These are phyloP conservation scores for Drosophila monieri DNA, from an alignment of 2,888 invertebrate species.

Conservation along the genomic window DNA sequence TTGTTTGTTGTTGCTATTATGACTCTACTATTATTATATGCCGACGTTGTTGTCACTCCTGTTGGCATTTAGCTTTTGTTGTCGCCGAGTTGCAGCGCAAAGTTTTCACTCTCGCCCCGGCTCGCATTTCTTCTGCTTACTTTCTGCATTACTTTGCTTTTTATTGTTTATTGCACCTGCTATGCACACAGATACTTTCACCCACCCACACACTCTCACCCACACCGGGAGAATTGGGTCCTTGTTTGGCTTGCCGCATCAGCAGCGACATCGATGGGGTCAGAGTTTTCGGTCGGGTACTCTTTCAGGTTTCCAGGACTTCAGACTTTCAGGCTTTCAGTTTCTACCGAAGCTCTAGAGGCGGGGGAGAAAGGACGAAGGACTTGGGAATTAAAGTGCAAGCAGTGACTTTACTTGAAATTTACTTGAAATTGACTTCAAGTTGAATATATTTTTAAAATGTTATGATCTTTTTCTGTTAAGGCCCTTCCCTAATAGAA, in stretches of 20 bases:
- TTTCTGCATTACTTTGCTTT: conserved; percentile 50
- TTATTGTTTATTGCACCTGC: conserved; percentile 57
- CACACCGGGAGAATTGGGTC: conserved; percentile 15
- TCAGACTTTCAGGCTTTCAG: conserved; percentile 8
- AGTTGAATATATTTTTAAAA: not conserved
- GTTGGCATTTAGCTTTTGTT: conserved; percentile 53
- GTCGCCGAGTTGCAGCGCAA: conserved; percentile 38
- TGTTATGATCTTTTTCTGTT: not conserved
- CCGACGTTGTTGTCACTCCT: conserved; percentile 51
- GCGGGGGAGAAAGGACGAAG: not conserved
- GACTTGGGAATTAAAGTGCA: conserved; percentile 5
- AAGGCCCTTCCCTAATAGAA: too few relatives aligned
- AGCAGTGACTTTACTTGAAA: conserved; percentile 1
- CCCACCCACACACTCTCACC: not conserved
- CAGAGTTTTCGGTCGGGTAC: conserved; percentile 16
- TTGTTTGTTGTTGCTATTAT: conserved; percentile 44
- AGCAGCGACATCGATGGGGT: conserved; percentile 22
- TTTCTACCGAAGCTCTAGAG: not conserved
- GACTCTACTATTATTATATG: conserved; percentile 42
- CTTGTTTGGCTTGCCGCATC: conserved; percentile 39
- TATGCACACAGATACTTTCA: conserved; percentile 6
- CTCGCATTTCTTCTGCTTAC: conserved; percentile 29
- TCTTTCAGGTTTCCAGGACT: conserved; percentile 11
- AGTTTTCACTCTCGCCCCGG: conserved; percentile 30
- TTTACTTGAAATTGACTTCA: not conserved